A percentile compares a stretch with the other conserved stretches of the same genome.
phyloP scores from a whole-genome alignment of 2,113 vertebrate species.

The Oreotragus oreotragus region DNA sequence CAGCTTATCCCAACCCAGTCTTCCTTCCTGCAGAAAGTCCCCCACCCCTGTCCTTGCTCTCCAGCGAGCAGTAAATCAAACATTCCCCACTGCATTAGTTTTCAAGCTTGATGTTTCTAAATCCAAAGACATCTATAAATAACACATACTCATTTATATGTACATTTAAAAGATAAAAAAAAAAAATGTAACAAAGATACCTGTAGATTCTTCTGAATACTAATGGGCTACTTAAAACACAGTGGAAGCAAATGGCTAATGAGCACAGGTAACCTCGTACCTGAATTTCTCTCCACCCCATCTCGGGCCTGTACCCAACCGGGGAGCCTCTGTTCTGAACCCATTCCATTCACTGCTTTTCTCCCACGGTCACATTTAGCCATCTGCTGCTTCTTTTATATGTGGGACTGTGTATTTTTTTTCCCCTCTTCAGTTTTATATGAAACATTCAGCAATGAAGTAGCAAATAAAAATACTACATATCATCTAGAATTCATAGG shows the following conservation, averaged over 20 bases:
- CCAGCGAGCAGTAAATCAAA: conserved; percentile 37
- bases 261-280: not conserved
- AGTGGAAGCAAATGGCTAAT: not conserved
- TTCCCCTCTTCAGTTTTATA: conserved; percentile 53
- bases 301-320: accelerated
- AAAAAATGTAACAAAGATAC: conserved; percentile 53
- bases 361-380: conserved; percentile 48
- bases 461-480: conserved; percentile 68
- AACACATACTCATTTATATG: conserved; percentile 71
- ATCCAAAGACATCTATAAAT: conserved; percentile 68
- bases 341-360: not conserved
- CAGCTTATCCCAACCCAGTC: not conserved
- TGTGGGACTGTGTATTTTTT: conserved; percentile 49
- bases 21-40: conserved; percentile 22
- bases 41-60: not conserved
- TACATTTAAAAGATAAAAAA: conserved; percentile 58
- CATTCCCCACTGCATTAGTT: conserved; percentile 21
- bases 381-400: conserved; percentile 58
- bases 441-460: conserved; percentile 64
- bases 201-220: conserved; percentile 53
- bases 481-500: conserved; percentile 53
- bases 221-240: conserved; percentile 1
- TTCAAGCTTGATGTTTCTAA: conserved; percentile 45
- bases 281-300: not conserved
- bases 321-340: not conserved